These are phyloP conservation scores for Aelia acuminata DNA, from an alignment of 2,888 invertebrate genomes.

Conservation along the genomic window DNA sequence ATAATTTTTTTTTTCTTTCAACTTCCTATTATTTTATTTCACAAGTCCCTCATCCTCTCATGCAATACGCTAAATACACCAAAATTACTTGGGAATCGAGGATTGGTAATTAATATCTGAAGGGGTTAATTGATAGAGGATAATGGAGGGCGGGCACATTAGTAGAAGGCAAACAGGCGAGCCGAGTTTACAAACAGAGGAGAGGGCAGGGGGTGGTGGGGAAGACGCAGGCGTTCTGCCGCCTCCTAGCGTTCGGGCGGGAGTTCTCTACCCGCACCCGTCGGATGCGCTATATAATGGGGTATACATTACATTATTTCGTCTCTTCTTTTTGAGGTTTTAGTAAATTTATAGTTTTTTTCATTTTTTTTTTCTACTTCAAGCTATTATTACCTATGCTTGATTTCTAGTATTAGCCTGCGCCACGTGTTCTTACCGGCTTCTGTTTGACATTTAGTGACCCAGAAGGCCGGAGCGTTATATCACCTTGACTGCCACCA, in stretches of 20 bases:
- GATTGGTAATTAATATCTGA: slow-evolving; percentile 15
- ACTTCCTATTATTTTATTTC: neutral
- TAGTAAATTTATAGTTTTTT: neutral
- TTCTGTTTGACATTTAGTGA: slow-evolving; percentile 16
- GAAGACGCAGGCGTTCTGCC: slow-evolving; percentile 46
- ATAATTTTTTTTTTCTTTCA: neutral
- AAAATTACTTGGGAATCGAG: neutral
- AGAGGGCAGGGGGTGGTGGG: slow-evolving; percentile 27
- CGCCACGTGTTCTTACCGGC: slow-evolving; percentile 1
- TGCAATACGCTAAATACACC: neutral
- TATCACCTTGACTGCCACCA: neutral
- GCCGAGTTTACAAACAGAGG: slow-evolving; percentile 44
- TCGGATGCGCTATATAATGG: slow-evolving; percentile 7
- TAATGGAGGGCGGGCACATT: neutral
- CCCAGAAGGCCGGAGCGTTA: neutral
- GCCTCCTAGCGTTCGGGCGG: neutral
- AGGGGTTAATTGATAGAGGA: neutral
- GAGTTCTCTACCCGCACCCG: neutral
- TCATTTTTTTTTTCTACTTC: neutral
- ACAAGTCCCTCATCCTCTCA: neutral
- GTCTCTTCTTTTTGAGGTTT: slow-evolving; percentile 1
- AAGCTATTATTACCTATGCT: neutral
- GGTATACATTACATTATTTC: neutral
- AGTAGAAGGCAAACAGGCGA: neutral
- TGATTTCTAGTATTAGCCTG: neutral